Base-by-base conservation (phyloP, 2,888 invertebrate genomes). In the Stegana nigrithorax region DNA sequence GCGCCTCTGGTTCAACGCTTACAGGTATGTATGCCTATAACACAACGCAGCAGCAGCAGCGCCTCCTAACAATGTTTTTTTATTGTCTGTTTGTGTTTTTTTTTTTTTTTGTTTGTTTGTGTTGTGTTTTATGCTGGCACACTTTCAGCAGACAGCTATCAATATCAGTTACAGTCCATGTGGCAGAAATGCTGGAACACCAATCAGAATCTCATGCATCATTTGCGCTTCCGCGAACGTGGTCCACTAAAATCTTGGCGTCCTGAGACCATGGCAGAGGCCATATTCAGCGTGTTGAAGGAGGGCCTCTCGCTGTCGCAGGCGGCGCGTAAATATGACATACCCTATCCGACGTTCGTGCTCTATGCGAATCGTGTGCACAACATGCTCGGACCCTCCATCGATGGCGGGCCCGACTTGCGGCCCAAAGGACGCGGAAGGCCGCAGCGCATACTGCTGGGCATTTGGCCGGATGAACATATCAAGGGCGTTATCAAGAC, bases 141-240 rank as follows among this genome's bases (percentile, higher is more conserved):
- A 39, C 27, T 32, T 58, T 65, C 72, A 82, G 82, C 92, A 92
- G 95, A 95, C 89, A 95, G 94, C 89, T 96, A 96, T 89, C 95
- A 96, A 87, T 95, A 95, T 87, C 95, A 96, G 87, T 88, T 96
- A 85, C 96, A 96, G 87, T 94, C 94, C 63, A 94, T 95, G 92
- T 96, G 96, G 96, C 95, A 96, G 87, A 96, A 95, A 86, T 95
- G 95, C 86, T 96, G 95, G 95, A 95, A 93, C 86, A 95, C 94
- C 73, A 95, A 94, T 86, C 95, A 95, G 86, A 93, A 93, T 80
- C 89, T 95, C 81, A 94, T 95, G 73, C 95, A 95, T 87, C 94
- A 95, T 85, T 87, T 96, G 82, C 90, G 95, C 75, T 95, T 96
- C 88, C 91, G 96, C 53, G 96, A 96, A 87, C 90, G 96, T 63